These are phyloP conservation scores for Apodemus sylvaticus DNA, from an alignment of 2,113 vertebrate genomes.

Conservation along the genomic window DNA sequence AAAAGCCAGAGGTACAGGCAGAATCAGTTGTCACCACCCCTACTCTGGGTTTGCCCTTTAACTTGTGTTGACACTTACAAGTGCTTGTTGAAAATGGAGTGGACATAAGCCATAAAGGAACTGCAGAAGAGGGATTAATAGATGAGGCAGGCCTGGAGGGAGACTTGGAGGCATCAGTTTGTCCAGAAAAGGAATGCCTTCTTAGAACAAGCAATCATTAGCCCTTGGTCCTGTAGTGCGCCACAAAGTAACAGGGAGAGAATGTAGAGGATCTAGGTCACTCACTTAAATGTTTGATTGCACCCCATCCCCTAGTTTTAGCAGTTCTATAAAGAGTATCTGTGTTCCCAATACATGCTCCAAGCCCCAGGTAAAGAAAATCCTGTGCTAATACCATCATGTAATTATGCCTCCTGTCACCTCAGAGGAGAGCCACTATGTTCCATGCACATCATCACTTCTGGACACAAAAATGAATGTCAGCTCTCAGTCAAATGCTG, in stretches of 20 bases:
- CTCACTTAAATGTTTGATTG: background rate
- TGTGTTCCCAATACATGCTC: background rate
- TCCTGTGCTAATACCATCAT: background rate
- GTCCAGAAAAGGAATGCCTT: background rate
- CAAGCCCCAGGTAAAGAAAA: background rate
- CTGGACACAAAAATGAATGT: background rate
- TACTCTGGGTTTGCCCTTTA: background rate
- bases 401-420: background rate
- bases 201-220: background rate
- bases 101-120: background rate
- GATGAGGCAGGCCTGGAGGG: background rate
- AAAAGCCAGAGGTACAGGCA: background rate
- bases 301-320: background rate
- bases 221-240: background rate
- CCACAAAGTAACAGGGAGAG: background rate
- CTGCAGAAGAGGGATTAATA: background rate
- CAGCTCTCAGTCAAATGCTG: background rate
- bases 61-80: background rate
- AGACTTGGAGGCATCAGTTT: background rate
- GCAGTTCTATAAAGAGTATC: background rate
- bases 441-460: background rate
- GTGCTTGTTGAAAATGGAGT: background rate
- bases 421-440: background rate
- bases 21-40: background rate
- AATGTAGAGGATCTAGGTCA: background rate